Evolutionary conservation across 2,888 invertebrate genomes (phyloP).

Genomic region (Schrankia costaestrigalis): DNA sequence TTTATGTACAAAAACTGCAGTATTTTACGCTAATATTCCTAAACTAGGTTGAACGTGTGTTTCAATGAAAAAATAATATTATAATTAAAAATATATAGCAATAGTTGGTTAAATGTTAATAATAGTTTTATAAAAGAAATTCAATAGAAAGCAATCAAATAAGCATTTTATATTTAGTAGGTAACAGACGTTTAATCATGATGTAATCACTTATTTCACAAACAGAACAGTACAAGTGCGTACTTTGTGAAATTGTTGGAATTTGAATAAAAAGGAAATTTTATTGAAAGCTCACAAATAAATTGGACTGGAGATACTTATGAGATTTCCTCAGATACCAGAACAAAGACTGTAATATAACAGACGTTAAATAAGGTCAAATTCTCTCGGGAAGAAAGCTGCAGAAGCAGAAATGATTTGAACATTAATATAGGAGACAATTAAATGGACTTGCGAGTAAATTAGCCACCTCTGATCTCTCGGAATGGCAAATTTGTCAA

Average conservation of each 20-base stretch:
- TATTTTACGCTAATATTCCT: no score
- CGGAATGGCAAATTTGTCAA: constrained; percentile 60
- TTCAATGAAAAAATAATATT: no score
- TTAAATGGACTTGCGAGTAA: constrained; percentile 58
- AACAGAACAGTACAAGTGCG: no score
- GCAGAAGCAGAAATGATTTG: constrained; percentile 40
- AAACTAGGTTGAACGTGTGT: no score
- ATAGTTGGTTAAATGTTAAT: no score
- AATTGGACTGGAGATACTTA: constrained; percentile 6
- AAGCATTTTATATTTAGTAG: no score
- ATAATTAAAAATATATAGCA: no score
- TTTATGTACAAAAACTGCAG: no score
- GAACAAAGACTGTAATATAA: constrained; percentile 15
- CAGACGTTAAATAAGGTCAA: constrained; percentile 13
- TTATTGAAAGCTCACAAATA: constrained; percentile 5
- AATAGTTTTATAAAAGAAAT: no score
- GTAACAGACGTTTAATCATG: no score
- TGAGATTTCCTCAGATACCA: constrained; percentile 7
- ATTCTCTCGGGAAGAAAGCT: constrained; percentile 12
- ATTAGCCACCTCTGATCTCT: constrained; percentile 51
- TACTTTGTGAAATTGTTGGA: not conserved
- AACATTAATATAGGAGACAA: constrained; percentile 47
- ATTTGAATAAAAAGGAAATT: constrained; percentile 1
- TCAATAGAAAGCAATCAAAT: no score
- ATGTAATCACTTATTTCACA: no score